These are phyloP conservation scores for Sylvietta virens DNA, from an alignment of 2,113 vertebrate genomes.

Conservation along the genomic window DNA sequence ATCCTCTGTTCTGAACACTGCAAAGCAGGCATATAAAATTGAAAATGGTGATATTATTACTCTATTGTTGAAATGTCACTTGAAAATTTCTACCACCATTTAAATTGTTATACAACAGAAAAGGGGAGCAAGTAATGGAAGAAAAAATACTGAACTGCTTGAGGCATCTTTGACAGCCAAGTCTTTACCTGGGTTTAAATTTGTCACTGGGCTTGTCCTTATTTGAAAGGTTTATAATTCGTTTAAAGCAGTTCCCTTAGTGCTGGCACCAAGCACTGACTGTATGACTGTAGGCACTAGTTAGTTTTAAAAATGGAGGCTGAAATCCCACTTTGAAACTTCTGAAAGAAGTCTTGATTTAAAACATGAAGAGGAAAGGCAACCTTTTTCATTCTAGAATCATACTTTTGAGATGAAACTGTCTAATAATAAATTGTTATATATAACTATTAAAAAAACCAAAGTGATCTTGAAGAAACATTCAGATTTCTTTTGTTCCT, in stretches of 20 bases:
- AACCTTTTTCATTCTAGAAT: background rate
- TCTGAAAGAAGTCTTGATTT: background rate
- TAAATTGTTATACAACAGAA: background rate
- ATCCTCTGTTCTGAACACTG: background rate
- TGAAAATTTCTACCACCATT: background rate
- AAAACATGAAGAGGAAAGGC: background rate
- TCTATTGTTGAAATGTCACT: background rate
- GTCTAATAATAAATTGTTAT: slow-evolving; percentile 39
- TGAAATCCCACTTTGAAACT: background rate
- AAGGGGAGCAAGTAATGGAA: background rate
- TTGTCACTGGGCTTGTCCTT: background rate
- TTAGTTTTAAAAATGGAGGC: background rate
- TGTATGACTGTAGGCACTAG: background rate
- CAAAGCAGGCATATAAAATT: background rate
- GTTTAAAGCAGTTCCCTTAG: background rate
- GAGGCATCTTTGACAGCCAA: background rate
- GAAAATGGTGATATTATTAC: background rate
- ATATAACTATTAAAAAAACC: slow-evolving; percentile 47
- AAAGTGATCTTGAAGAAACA: slow-evolving; percentile 15
- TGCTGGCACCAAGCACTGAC: background rate
- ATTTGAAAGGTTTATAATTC: background rate
- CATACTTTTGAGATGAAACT: background rate
- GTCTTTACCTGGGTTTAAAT: background rate
- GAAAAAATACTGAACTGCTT: background rate
- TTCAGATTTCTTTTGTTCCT: slow-evolving; percentile 39